Base-by-base conservation (phyloP, 2,888 invertebrate genomes). In the Subacronicta megacephala region DNA sequence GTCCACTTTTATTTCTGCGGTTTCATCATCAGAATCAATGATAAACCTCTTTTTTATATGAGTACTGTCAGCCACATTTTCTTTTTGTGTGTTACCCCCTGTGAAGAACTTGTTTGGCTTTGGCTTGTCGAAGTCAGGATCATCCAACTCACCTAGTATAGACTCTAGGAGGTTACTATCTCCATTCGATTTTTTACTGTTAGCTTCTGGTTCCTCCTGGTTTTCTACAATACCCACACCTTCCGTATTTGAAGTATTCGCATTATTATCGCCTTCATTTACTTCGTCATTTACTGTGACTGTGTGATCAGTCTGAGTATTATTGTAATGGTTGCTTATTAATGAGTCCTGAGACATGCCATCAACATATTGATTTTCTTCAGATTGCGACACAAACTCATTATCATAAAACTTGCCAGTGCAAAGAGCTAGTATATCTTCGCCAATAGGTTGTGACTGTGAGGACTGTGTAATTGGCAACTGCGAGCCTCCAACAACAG, bases 391-490 rank as follows among this genome's bases (percentile, higher is more conserved):
- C 37, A 93, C 73, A 63, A 93, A 90, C 57, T 87, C 82, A 45
- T 90, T 92, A 18, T 93, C 90, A 73, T 93, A 95, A 77, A 95
- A 95, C 58, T 94, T 90, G 1, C 95, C 95, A 5, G 95, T 95
- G 70, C 95, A 95, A 12, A 95, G 77, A 5, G 88, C 95, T 40
- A 95, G 72, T 5, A 95, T 77, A 70, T 95, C 94, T 58, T 93
- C 94, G 35, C 95, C 94, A 43, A 94, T 82, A 45, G 85, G 78
- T 72, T 84, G 87, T 2, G 90, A 87, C 47, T 88, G 83, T 10
- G 90, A 84, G 2, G 77, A 53, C 42, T 88, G 88, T 6, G 77
- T 65, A 57, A 76, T 68, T 41, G 80, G 69, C 85, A 94, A 65
- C 77, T 90, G 84, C 0, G 89, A 80, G 3, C 96, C 96, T 0